Evolutionary conservation across 2,888 invertebrate species (phyloP).

Genomic region (Tipula unca): DNA sequence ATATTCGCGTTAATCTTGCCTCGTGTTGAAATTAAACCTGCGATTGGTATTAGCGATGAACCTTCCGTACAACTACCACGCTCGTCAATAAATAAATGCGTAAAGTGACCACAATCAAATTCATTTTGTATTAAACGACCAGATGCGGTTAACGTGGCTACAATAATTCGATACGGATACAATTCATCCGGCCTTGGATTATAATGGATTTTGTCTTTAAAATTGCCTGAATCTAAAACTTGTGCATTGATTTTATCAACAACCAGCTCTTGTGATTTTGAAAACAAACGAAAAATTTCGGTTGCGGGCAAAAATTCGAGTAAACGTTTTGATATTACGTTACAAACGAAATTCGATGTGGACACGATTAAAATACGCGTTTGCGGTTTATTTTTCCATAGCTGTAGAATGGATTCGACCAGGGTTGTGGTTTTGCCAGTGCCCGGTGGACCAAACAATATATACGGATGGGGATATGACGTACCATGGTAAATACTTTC

Average conservation of each 20-base stretch:
- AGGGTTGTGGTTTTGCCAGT: slow-evolving; percentile 66
- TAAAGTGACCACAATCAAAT: slow-evolving; percentile 39
- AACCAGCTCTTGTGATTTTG: slow-evolving; percentile 37
- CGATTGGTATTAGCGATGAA: slow-evolving; percentile 53
- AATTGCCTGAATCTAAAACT: slow-evolving; percentile 41
- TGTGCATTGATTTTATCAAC: slow-evolving; percentile 36
- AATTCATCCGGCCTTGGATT: slow-evolving; percentile 45
- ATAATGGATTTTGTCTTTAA: slow-evolving; percentile 34
- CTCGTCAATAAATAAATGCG: slow-evolving; percentile 68
- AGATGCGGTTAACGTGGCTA: slow-evolving; percentile 53
- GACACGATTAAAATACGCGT: slow-evolving; percentile 54
- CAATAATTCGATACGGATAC: slow-evolving; percentile 49
- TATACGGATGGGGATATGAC: slow-evolving; percentile 60
- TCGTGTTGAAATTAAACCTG: slow-evolving; percentile 33
- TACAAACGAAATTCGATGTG: slow-evolving; percentile 64
- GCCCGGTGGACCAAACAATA: slow-evolving; percentile 77
- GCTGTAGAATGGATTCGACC: slow-evolving; percentile 60
- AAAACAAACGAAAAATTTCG: slow-evolving; percentile 42
- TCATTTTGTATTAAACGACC: slow-evolving; percentile 32
- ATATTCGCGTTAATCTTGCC: slow-evolving; percentile 36
- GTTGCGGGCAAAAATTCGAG: slow-evolving; percentile 32
- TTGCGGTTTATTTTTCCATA: slow-evolving; percentile 37
- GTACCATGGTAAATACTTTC: slow-evolving; percentile 54
- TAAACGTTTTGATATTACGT: slow-evolving; percentile 51
- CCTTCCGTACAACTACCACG: slow-evolving; percentile 65